Evolutionary conservation across 2,888 invertebrate species (phyloP).

Genomic region (Acleris laterana): DNA sequence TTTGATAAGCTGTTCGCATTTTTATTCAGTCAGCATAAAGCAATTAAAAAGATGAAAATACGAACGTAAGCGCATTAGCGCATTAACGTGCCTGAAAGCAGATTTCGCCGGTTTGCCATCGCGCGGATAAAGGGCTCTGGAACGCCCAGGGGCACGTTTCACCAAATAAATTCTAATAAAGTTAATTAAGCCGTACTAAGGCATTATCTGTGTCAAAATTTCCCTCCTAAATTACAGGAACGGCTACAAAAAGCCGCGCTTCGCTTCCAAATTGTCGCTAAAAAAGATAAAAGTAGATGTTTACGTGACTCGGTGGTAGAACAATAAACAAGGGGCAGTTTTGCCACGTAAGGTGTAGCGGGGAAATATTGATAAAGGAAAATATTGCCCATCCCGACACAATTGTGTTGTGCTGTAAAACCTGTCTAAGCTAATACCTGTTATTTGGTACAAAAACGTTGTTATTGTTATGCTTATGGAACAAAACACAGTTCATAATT

Average conservation of each 20-base stretch:
- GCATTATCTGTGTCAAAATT: constrained; percentile 76
- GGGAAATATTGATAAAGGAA: constrained; percentile 25
- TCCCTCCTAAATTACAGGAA: constrained; percentile 67
- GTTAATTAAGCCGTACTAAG: constrained; percentile 76
- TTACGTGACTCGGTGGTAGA: constrained; percentile 64
- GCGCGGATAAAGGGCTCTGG: constrained; percentile 53
- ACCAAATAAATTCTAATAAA: constrained; percentile 80
- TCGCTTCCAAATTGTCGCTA: constrained; percentile 55
- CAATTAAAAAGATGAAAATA: constrained; percentile 37
- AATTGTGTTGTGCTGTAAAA: too few species aligned
- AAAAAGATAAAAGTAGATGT: constrained; percentile 58
- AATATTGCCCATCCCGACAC: constrained; percentile 1
- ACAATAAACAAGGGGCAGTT: constrained; percentile 26
- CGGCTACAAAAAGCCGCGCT: constrained; percentile 52
- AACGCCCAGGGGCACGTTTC: constrained; percentile 58
- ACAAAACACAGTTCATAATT: too few species aligned
- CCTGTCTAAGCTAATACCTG: too few species aligned
- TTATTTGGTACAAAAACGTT: too few species aligned
- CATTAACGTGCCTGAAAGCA: constrained; percentile 48
- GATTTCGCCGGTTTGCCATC: constrained; percentile 46
- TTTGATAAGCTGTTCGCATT: not conserved
- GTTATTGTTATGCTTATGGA: too few species aligned
- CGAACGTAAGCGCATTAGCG: constrained; percentile 43
- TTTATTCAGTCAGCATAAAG: constrained; percentile 25
- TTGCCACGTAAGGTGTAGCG: constrained; percentile 23